Conservation (phyloP, 2,113 vertebrate genomes). For the Pedetes capensis region DNA sequence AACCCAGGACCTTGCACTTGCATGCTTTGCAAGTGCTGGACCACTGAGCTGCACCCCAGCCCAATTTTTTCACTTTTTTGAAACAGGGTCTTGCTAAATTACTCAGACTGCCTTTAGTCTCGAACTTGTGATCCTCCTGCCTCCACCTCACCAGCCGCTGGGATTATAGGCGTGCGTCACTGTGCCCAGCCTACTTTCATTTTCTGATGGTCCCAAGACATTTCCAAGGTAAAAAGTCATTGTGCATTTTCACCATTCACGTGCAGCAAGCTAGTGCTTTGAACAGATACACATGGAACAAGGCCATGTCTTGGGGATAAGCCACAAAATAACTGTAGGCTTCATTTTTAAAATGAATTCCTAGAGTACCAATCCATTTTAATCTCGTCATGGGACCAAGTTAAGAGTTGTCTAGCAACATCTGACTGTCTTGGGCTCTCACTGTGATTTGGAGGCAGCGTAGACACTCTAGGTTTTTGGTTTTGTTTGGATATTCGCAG, state of each 20-base stretch:
- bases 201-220: neutral
- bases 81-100: too few species aligned
- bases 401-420: neutral
- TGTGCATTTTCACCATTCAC: neutral
- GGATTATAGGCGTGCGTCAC: too few species aligned
- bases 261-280: neutral
- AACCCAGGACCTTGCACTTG: too few species aligned
- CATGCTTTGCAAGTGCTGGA: too few species aligned
- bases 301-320: too few species aligned
- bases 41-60: too few species aligned
- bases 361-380: accelerated
- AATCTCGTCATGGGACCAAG: neutral
- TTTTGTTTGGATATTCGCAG: too few species aligned
- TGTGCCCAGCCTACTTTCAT: neutral
- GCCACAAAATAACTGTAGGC: neutral
- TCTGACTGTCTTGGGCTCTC: neutral
- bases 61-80: too few species aligned
- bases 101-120: too few species aligned
- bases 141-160: too few species aligned
- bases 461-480: neutral
- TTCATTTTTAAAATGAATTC: neutral
- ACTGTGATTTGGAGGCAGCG: neutral
- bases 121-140: too few species aligned
- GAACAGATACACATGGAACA: neutral
- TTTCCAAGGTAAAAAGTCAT: neutral